Evolutionary conservation across 2,888 invertebrate genomes (phyloP), one percentile per base, ranked within the genome.

Genomic region (Drosophila recens): DNA sequence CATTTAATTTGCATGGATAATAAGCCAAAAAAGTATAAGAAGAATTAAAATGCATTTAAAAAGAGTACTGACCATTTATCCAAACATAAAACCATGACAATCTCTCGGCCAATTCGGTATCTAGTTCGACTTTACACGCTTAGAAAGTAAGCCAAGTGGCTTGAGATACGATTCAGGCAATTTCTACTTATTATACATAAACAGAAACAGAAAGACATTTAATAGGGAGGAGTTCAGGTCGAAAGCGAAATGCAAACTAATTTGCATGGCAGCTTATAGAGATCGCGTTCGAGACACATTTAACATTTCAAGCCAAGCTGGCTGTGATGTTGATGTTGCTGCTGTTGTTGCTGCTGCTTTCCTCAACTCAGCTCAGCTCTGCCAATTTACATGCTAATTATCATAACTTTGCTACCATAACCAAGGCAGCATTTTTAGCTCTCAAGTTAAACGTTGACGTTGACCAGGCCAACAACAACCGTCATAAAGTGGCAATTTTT

Each of bases 351-450:
- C 84, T 67, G 72, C 54, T 67, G 76, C 84, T 87, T 84, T 87
- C 87, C 70, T 68, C 72, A 61, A 57, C 54, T 27, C 27, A 6
- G 27, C 27, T 71, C 54, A 27, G 27, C 27, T 72, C 54, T 49
- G 59, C 72, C 76, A 71, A 89, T 87, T 89, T 89, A 77, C 81
- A 82, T 81, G 88, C 79, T 79, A 89, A 87, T 89, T 89, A 87
- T 85, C 88, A 87, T 85, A 81, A 82, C 74, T 85, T 72, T 59
- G 79, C 67, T 69, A 74, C 69, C 69, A 75, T 67, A 72, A 64
- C 64, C 75, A 51, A 72, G 61, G 54, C 56, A 66, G 61, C 66
- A 62, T 52, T 11, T 30, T 38, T 17, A 36, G 66, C 75, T 67
- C 72, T 53, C 66, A 49, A 49, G 54, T 38, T 48, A 68, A 59